Conservation (phyloP, 2,797 vertebrate genomes). For the Epinephelus coioides region DNA sequence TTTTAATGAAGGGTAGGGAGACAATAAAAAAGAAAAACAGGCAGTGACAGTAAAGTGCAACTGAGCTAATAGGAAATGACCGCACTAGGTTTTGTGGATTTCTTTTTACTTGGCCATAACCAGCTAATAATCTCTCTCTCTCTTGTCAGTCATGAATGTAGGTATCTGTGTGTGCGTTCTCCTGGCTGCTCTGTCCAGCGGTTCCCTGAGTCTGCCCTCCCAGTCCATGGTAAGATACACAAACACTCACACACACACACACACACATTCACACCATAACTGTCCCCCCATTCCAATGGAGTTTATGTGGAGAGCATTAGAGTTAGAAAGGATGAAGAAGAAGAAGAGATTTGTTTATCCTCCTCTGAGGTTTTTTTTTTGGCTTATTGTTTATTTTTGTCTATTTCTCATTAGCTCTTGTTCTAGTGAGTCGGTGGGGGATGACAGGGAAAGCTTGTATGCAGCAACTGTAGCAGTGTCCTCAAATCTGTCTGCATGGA, state of each 20-base stretch:
- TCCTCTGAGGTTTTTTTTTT: too few species aligned
- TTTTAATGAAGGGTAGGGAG: constrained; percentile 4
- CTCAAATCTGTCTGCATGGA: not conserved
- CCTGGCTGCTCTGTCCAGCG: constrained; percentile 75
- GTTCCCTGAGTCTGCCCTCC: constrained; percentile 76
- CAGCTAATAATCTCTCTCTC: not conserved
- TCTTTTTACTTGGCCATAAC: not conserved
- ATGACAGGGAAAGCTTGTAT: too few species aligned
- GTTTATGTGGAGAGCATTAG: too few species aligned
- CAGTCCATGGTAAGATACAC: constrained; percentile 60
- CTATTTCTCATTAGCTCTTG: too few species aligned
- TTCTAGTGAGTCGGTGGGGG: too few species aligned
- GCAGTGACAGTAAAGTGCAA: not conserved
- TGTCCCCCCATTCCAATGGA: too few species aligned
- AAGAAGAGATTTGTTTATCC: too few species aligned
- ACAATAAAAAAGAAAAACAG: not conserved
- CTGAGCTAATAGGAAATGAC: not conserved
- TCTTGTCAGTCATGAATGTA: constrained; percentile 77
- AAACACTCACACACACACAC: not conserved
- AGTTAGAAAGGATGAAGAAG: too few species aligned
- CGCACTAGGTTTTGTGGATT: not conserved
- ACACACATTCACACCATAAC: not conserved
- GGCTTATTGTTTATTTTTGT: too few species aligned
- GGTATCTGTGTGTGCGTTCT: constrained; percentile 79
- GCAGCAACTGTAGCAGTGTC: too few species aligned